A percentile compares a stretch with the other conserved stretches of the same genome.
Evolutionary conservation across 2,113 vertebrate genomes (phyloP).

Genomic region (Syrmaticus mikado): DNA sequence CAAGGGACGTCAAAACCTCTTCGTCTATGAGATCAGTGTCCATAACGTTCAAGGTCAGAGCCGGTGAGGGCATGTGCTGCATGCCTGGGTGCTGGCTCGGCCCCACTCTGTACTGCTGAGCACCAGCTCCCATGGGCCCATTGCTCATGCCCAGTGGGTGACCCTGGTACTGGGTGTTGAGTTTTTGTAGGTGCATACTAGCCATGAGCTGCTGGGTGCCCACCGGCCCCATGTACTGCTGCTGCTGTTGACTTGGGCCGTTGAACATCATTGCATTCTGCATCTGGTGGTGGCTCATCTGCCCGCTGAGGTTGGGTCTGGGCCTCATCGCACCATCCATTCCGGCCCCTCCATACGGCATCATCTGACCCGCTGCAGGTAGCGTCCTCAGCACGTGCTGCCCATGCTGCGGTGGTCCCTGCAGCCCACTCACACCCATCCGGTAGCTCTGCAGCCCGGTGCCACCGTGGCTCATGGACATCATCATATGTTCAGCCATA

Average conservation of each 20-base stretch:
- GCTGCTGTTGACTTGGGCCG: conserved; percentile 85
- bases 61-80: conserved; percentile 85
- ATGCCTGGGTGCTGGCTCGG: conserved; percentile 81
- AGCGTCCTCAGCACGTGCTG: conserved; percentile 83
- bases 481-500: conserved; percentile 97
- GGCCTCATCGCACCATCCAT: conserved; percentile 86
- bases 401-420: conserved; percentile 84
- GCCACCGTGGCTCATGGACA: conserved; percentile 90
- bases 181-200: conserved; percentile 94
- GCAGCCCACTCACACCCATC: conserved; percentile 85
- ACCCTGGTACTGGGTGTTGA: conserved; percentile 91
- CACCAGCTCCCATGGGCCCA: conserved; percentile 77
- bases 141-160: conserved; percentile 84
- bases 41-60: conserved; percentile 88
- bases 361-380: conserved; percentile 81
- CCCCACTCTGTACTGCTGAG: conserved; percentile 83
- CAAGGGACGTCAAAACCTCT: conserved; percentile 94
- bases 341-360: conserved; percentile 86
- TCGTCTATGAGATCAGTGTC: conserved; percentile 96
- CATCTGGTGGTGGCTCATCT: conserved; percentile 82
- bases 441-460: conserved; percentile 86
- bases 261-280: conserved; percentile 82
- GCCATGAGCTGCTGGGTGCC: conserved; percentile 91
- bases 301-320: conserved; percentile 75
- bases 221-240: conserved; percentile 86